Evolutionary conservation across 2,797 vertebrate genomes (phyloP).

Genomic region (Sparidentex hasta): DNA sequence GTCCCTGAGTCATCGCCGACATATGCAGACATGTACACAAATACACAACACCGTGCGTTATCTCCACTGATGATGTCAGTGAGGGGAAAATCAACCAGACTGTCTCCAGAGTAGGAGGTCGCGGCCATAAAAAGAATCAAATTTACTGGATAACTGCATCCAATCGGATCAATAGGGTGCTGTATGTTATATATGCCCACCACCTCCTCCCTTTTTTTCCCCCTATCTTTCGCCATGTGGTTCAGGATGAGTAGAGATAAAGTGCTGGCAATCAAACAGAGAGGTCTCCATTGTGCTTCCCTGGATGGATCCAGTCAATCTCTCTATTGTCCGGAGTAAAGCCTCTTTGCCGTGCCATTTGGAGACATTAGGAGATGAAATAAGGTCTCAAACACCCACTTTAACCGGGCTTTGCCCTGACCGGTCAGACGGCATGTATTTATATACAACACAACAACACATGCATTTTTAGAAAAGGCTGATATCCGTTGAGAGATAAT

Average conservation of each 20-base stretch:
- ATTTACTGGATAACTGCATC: conserved; percentile 5
- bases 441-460: neutral
- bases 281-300: conserved; percentile 55
- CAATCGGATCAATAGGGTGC: conserved; percentile 21
- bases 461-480: neutral
- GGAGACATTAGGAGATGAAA: conserved; percentile 68
- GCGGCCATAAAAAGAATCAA: conserved; percentile 4
- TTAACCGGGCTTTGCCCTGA: conserved; percentile 28
- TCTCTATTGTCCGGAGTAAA: conserved; percentile 65
- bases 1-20: conserved; percentile 31
- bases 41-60: conserved; percentile 16
- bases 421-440: neutral
- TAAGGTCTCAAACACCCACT: conserved; percentile 27
- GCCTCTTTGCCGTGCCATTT: conserved; percentile 66
- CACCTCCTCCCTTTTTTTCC: neutral
- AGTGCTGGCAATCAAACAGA: conserved; percentile 60
- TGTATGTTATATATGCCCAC: neutral
- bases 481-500: neutral
- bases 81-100: neutral
- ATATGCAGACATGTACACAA: conserved; percentile 15
- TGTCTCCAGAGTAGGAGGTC: neutral
- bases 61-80: conserved; percentile 1
- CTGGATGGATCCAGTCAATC: conserved; percentile 60
- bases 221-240: conserved; percentile 14
- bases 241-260: conserved; percentile 27